phyloP scores from a whole-genome alignment of 2,888 invertebrate species.

The Alcis repandata region DNA sequence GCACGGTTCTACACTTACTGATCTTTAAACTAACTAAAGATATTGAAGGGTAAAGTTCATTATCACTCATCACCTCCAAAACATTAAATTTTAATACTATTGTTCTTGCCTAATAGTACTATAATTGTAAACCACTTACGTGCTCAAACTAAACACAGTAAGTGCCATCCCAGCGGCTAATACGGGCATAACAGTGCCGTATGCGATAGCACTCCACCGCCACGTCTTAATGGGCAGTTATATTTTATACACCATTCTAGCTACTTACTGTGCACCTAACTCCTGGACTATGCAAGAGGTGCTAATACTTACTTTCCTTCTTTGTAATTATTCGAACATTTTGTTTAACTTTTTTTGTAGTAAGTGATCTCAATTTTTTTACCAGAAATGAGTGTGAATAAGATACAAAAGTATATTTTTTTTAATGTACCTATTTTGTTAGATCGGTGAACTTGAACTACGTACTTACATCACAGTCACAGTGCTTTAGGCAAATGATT shows the following conservation, averaged over 20 bases:
- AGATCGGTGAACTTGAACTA: no score
- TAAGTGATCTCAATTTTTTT: no score
- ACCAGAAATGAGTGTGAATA: no score
- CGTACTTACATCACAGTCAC: no score
- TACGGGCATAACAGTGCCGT: slow-evolving; percentile 68
- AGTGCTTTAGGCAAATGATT: no score
- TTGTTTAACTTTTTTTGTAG: no score
- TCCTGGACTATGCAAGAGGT: slow-evolving; percentile 31
- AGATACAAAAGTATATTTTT: no score
- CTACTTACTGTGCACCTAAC: slow-evolving; percentile 35
- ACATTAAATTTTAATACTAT: neutral
- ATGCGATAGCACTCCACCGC: slow-evolving; percentile 58
- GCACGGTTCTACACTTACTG: neutral
- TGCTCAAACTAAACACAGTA: slow-evolving; percentile 21
- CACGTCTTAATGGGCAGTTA: slow-evolving; percentile 70
- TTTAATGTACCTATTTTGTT: no score
- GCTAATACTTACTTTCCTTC: neutral
- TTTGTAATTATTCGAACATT: neutral
- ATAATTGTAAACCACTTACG: slow-evolving; percentile 19
- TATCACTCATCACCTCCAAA: neutral
- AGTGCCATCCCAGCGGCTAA: slow-evolving; percentile 48
- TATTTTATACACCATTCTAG: slow-evolving; percentile 67
- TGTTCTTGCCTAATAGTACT: neutral
- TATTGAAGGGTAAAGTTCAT: neutral
- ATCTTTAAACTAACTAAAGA: neutral